Conservation (phyloP, 2,888 invertebrate genomes). For the Erebia palarica region DNA sequence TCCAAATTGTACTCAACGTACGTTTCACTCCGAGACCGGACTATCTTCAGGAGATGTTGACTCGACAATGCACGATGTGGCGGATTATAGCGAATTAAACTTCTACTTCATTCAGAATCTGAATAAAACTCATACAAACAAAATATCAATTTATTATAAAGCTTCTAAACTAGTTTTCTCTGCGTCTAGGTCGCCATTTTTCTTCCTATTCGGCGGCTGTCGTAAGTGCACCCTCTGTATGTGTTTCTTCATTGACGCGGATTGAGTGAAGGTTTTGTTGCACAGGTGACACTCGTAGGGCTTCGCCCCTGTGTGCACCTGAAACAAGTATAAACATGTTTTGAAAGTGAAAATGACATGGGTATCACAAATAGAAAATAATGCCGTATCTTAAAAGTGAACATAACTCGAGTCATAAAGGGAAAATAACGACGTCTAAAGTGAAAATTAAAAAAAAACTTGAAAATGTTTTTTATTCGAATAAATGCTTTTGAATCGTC, state of each 20-base stretch:
- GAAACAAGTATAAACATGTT: slow-evolving; percentile 20
- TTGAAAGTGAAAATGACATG: not conserved
- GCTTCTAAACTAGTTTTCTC: slow-evolving; percentile 1
- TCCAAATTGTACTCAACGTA: no score
- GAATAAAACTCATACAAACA: no score
- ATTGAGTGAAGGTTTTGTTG: slow-evolving; percentile 65
- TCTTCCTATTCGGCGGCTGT: slow-evolving; percentile 49
- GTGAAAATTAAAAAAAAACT: no score
- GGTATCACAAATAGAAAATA: no score
- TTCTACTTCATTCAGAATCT: no score
- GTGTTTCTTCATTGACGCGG: slow-evolving; percentile 66
- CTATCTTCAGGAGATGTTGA: no score
- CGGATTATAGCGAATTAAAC: no score
- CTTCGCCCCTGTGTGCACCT: slow-evolving; percentile 71
- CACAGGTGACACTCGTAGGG: slow-evolving; percentile 67
- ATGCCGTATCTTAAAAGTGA: not conserved
- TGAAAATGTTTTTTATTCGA: no score
- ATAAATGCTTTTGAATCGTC: no score
- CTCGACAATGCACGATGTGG: no score
- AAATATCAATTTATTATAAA: not conserved
- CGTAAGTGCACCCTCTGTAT: slow-evolving; percentile 62
- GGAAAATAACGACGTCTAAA: no score
- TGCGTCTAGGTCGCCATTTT: slow-evolving; percentile 10
- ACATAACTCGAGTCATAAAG: not conserved
- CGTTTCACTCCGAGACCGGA: no score